Percentiles rank a stretch among this genome's conserved stretches.
phyloP scores from a whole-genome alignment of 2,113 vertebrate genomes.

The Channa argus region DNA sequence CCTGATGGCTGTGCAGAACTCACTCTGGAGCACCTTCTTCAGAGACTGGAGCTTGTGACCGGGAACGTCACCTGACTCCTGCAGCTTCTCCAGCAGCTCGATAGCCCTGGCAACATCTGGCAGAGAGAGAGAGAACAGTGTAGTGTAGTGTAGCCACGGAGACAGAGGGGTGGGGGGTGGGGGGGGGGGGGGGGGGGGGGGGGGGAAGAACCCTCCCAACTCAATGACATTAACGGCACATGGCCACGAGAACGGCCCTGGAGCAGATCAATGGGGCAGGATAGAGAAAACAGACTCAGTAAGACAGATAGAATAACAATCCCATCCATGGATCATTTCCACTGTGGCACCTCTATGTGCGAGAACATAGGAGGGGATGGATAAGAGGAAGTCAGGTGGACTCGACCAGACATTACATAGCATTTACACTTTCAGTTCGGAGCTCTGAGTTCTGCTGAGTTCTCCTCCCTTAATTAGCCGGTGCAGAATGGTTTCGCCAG shows the following conservation, averaged over 20 bases:
- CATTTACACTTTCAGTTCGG: constrained; percentile 50
- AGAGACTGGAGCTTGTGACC: constrained; percentile 97
- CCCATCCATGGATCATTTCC: constrained; percentile 52
- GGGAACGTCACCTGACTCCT: constrained; percentile 96
- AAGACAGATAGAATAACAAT: constrained; percentile 52
- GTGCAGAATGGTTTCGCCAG: constrained; percentile 19
- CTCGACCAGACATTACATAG: constrained; percentile 22
- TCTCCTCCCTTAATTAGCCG: constrained; percentile 44
- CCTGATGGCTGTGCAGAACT: constrained; percentile 99
- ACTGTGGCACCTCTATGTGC: constrained; percentile 30
- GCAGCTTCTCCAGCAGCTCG: constrained; percentile 96
- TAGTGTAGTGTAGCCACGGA: constrained; percentile 1
- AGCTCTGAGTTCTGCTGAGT: constrained; percentile 29
- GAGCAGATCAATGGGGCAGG: constrained; percentile 65
- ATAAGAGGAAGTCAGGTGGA: constrained; percentile 18
- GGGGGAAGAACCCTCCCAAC: not conserved
- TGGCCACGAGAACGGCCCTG: constrained; percentile 32
- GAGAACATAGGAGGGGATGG: constrained; percentile 21
- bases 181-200: too few species aligned
- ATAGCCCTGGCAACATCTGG: constrained; percentile 97
- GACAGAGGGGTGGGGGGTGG: too few species aligned
- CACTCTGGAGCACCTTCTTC: constrained; percentile 98
- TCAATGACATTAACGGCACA: constrained; percentile 67
- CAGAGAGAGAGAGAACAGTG: constrained; percentile 26
- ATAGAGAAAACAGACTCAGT: constrained; percentile 70